phyloP scores from a whole-genome alignment of 2,797 vertebrate genomes.

The Esox lucius region DNA sequence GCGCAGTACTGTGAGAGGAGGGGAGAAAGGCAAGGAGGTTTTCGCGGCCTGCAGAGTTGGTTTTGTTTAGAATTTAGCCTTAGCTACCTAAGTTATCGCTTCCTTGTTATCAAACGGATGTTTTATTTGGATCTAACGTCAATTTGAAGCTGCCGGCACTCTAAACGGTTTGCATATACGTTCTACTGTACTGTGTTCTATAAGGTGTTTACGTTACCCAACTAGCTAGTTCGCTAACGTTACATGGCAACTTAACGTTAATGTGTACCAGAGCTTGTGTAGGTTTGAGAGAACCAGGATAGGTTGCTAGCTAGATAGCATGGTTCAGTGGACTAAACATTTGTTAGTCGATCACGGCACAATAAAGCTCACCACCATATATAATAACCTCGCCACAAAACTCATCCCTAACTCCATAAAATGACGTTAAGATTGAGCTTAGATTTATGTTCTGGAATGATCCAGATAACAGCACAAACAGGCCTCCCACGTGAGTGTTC shows the following conservation, averaged over 20 bases:
- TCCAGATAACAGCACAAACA: not conserved
- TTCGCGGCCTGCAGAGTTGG: slow-evolving; percentile 55
- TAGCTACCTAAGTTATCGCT: slow-evolving; percentile 8
- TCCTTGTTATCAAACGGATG: slow-evolving; percentile 16
- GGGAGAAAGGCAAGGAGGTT: not conserved
- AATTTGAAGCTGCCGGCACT: slow-evolving; percentile 6
- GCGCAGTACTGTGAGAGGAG: not conserved
- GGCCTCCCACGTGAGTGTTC: slow-evolving; percentile 13
- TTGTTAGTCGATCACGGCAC: not conserved
- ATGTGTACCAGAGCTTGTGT: not conserved
- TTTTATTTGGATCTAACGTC: slow-evolving; percentile 22
- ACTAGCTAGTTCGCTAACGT: slow-evolving; percentile 2
- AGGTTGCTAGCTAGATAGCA: slow-evolving; percentile 8
- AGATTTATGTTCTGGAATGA: not conserved
- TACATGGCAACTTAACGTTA: not conserved
- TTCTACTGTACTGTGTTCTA: slow-evolving; percentile 12
- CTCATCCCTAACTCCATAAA: not conserved
- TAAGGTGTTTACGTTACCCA: slow-evolving; percentile 9
- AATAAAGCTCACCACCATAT: not conserved
- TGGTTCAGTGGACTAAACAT: slow-evolving; percentile 6
- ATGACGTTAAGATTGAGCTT: not conserved
- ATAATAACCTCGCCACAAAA: not conserved
- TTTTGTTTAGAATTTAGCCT: slow-evolving; percentile 33
- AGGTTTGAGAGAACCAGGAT: not conserved
- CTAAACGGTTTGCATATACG: slow-evolving; percentile 30